Percentiles rank a stretch among this genome's conserved stretches.
These are phyloP conservation scores for Holcopasites calliopsidis DNA, from an alignment of 1,140 invertebrate genomes.

Conservation along the genomic window DNA sequence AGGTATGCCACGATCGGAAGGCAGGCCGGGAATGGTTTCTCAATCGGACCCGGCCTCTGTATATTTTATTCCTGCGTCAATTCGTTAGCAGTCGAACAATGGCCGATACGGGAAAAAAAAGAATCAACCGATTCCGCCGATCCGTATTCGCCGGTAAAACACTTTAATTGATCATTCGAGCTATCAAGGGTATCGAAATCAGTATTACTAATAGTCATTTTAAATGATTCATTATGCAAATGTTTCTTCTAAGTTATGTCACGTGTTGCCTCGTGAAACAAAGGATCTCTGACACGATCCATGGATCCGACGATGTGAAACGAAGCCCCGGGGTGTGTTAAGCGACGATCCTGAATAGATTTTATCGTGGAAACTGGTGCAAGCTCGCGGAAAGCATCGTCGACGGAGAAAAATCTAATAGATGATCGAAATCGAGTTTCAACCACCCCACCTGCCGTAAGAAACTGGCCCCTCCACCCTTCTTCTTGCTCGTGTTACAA, in stretches of 20 bases:
- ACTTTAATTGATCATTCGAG: constrained; percentile 15
- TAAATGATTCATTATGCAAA: too few species aligned
- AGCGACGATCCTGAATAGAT: constrained; percentile 54
- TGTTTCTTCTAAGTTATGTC: too few species aligned
- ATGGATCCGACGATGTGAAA: constrained; percentile 14
- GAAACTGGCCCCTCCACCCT: constrained; percentile 65
- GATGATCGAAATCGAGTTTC: constrained; percentile 74
- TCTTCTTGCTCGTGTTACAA: constrained; percentile 60
- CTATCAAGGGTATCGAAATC: not conserved
- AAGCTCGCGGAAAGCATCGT: constrained; percentile 47
- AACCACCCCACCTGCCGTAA: constrained; percentile 71
- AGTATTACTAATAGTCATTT: too few species aligned
- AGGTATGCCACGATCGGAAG: constrained; percentile 37
- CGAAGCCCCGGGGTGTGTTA: constrained; percentile 25
- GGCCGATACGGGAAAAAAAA: constrained; percentile 21
- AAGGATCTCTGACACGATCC: constrained; percentile 21
- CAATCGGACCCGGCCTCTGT: constrained; percentile 61
- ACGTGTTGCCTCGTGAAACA: constrained; percentile 7
- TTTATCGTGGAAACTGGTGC: constrained; percentile 44
- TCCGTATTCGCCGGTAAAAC: constrained; percentile 9
- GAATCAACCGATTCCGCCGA: constrained; percentile 12
- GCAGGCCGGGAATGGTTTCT: constrained; percentile 64
- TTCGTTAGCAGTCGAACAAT: constrained; percentile 61
- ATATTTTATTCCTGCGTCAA: constrained; percentile 66
- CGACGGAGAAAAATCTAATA: constrained; percentile 77